A percentile compares a stretch with the other conserved stretches of the same genome.
Evolutionary conservation across 2,888 invertebrate species (phyloP).

Genomic region (Meteorus cinctellus): DNA sequence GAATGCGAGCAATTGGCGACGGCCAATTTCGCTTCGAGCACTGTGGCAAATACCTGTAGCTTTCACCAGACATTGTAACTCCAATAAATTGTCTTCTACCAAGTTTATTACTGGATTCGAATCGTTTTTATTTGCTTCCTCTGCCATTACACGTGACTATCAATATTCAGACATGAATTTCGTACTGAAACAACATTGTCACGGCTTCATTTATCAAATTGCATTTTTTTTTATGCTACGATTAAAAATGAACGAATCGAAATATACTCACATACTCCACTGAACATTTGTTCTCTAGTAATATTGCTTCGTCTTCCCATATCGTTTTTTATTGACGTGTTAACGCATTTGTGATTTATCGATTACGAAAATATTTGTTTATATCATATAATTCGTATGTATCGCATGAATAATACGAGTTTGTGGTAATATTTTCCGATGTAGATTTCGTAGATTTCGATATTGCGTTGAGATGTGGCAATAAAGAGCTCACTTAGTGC

Average conservation of each 20-base stretch:
- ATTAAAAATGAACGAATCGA: background rate
- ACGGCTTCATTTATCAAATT: background rate
- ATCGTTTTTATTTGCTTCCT: constrained; percentile 43
- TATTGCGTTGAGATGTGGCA: background rate
- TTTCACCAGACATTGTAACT: constrained; percentile 67
- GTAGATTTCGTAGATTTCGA: no score
- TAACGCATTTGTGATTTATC: background rate
- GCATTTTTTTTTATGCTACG: background rate
- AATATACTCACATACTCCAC: background rate
- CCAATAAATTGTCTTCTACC: constrained; percentile 63
- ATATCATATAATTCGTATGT: background rate
- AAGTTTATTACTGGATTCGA: constrained; percentile 53
- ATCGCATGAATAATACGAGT: background rate
- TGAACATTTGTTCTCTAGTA: background rate
- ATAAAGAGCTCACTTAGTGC: background rate
- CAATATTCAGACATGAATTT: background rate
- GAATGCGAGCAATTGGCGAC: constrained; percentile 66
- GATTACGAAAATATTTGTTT: background rate
- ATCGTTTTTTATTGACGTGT: background rate
- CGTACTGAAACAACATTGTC: background rate
- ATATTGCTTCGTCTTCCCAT: background rate
- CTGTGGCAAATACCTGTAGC: constrained; percentile 64
- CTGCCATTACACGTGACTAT: constrained; percentile 51
- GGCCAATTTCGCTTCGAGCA: constrained; percentile 63
- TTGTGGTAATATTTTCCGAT: background rate